phyloP scores from a whole-genome alignment of 2,113 vertebrate species.

The Melanotaenia duboulayi region DNA sequence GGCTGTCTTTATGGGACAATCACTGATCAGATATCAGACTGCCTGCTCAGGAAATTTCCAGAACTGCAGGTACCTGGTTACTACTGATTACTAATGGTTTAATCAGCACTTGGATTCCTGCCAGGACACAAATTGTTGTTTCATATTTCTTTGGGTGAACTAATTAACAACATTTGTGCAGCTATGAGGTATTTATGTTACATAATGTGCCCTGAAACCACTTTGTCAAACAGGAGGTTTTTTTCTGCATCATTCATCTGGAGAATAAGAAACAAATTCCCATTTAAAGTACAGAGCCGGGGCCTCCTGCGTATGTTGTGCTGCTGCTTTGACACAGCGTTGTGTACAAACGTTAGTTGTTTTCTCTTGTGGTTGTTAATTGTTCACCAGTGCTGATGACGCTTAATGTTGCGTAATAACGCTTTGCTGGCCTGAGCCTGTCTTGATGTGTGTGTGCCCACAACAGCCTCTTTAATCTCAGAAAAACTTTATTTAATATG shows the following conservation, averaged over 20 bases:
- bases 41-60: conserved; percentile 17
- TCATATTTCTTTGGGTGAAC: background rate
- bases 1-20: background rate
- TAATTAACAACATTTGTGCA: background rate
- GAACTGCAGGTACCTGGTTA: background rate
- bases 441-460: background rate
- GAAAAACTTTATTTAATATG: rapidly evolving
- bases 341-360: background rate
- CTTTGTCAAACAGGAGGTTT: background rate
- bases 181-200: background rate
- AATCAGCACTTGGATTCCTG: background rate
- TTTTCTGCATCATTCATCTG: background rate
- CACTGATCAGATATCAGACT: background rate
- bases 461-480: background rate
- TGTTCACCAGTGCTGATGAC: background rate
- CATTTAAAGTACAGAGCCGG: background rate
- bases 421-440: background rate
- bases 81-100: background rate
- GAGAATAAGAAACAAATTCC: background rate
- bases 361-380: background rate
- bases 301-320: background rate
- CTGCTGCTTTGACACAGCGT: too few species aligned
- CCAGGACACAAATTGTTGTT: background rate
- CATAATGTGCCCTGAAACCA: conserved; percentile 1
- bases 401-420: conserved; percentile 1